Percentiles rank a stretch among this genome's conserved stretches.
Conservation (phyloP, 1,140 invertebrate genomes). For the Musca domestica region DNA sequence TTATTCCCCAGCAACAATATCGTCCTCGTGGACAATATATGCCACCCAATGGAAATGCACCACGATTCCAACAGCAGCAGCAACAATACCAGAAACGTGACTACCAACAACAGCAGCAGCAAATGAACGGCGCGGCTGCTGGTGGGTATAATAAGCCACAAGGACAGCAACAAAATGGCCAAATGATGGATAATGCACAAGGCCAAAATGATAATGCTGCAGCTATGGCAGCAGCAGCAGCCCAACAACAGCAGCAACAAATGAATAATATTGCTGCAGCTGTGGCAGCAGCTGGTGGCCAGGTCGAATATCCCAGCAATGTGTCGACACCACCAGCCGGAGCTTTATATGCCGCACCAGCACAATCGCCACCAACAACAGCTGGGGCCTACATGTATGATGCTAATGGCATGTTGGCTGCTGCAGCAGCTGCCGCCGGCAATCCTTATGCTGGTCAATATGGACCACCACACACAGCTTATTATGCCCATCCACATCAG, state of each 20-base stretch:
- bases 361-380: conserved; percentile 31
- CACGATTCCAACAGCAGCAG: conserved; percentile 48
- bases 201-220: conserved; percentile 14
- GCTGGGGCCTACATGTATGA: conserved; percentile 47
- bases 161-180: background rate
- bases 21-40: conserved; percentile 44
- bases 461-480: conserved; percentile 36
- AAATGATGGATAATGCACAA: conserved; percentile 1
- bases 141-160: conserved; percentile 2
- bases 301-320: conserved; percentile 34
- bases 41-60: conserved; percentile 44
- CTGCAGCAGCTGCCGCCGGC: conserved; percentile 41
- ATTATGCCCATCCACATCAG: conserved; percentile 41
- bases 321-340: conserved; percentile 31
- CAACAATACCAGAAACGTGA: conserved; percentile 49
- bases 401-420: conserved; percentile 43
- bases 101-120: conserved; percentile 40
- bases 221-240: conserved; percentile 20
- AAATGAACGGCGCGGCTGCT: conserved; percentile 23
- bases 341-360: conserved; percentile 28
- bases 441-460: conserved; percentile 51
- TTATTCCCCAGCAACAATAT: conserved; percentile 37
- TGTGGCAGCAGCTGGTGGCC: conserved; percentile 36
- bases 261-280: conserved; percentile 49
- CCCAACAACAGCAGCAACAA: conserved; percentile 30